phyloP scores from a whole-genome alignment of 2,888 invertebrate genomes.

The Alentia gelatinosa region DNA sequence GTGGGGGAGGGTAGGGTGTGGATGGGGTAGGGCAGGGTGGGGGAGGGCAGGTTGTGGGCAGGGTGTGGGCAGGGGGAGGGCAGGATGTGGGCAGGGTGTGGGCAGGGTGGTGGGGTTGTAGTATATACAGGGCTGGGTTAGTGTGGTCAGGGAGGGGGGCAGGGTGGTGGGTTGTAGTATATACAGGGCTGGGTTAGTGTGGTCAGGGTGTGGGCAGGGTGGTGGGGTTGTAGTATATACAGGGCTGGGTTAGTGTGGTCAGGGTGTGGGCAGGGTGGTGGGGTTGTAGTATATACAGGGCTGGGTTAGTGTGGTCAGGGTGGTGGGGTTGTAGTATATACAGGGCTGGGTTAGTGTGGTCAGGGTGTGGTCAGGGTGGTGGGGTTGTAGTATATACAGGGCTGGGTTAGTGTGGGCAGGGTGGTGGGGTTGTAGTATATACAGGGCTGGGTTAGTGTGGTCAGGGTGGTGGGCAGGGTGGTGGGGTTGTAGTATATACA shows the following conservation, averaged over 20 bases:
- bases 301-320: not conserved
- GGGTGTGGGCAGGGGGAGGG: not conserved
- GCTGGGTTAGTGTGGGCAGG: too few relatives aligned
- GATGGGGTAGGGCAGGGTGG: not conserved
- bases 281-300: not conserved
- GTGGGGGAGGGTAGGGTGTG: not conserved
- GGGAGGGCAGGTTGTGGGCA: not conserved
- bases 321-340: not conserved
- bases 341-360: not conserved
- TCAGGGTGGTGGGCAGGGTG: too few relatives aligned
- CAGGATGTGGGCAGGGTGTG: too few relatives aligned
- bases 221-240: not conserved
- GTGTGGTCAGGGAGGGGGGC: not conserved
- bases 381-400: too few relatives aligned
- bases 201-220: not conserved
- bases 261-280: not conserved
- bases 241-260: not conserved
- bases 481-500: too few relatives aligned
- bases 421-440: too few relatives aligned
- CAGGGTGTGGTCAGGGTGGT: too few relatives aligned
- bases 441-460: too few relatives aligned
- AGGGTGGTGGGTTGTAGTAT: too few relatives aligned
- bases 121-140: not conserved
- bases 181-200: too few relatives aligned
- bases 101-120: too few relatives aligned